These are phyloP conservation scores for Thunnus albacares DNA, from an alignment of 2,797 vertebrate species.

Conservation along the genomic window DNA sequence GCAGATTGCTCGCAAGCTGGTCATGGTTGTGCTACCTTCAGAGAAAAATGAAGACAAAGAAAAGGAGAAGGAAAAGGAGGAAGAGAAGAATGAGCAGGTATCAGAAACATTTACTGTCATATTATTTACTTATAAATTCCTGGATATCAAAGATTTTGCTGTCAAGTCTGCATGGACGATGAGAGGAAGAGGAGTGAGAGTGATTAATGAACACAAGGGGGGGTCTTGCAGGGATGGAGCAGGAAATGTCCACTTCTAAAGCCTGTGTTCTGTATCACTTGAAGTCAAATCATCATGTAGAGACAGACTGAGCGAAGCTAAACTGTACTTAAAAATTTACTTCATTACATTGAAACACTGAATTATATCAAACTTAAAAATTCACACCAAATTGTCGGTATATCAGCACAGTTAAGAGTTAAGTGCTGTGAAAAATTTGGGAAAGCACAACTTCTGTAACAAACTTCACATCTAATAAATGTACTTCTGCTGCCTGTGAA, in stretches of 20 bases:
- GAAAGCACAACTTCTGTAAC: not conserved
- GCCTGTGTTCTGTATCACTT: not conserved
- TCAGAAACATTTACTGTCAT: not conserved
- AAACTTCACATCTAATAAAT: not conserved
- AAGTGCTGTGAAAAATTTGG: not conserved
- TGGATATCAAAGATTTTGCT: not conserved
- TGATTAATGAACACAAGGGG: not conserved
- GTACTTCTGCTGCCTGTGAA: not conserved
- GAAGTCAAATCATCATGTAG: not conserved
- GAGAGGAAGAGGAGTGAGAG: not conserved
- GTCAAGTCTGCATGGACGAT: slow-evolving; percentile 1
- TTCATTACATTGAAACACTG: no score
- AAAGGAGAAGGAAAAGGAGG: slow-evolving; percentile 97
- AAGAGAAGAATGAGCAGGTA: slow-evolving; percentile 97
- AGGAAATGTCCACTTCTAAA: not conserved
- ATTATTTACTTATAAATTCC: not conserved
- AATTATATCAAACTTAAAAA: no score
- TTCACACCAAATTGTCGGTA: not conserved
- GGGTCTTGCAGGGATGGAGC: not conserved
- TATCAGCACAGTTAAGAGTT: no score
- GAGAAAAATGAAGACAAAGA: slow-evolving; percentile 98
- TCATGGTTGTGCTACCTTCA: slow-evolving; percentile 95
- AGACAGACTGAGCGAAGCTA: no score
- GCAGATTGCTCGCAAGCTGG: slow-evolving; percentile 96
- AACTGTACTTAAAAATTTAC: no score